Conservation (phyloP, 2,113 vertebrate species). For the Mormyrus lacerda region DNA sequence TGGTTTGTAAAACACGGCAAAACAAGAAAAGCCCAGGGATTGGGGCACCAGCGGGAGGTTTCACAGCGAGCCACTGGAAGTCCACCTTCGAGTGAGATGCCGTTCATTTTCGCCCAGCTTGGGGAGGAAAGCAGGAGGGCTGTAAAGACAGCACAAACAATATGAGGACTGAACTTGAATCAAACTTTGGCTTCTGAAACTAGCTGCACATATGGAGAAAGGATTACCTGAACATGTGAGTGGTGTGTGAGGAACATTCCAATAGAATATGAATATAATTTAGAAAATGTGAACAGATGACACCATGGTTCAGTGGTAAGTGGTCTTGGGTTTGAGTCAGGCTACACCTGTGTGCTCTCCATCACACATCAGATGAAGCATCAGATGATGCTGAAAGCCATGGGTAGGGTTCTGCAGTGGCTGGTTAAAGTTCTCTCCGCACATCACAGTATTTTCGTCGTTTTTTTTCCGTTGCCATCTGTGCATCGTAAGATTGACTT, state of each 20-base stretch:
- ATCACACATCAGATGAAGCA: neutral
- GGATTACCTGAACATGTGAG: neutral
- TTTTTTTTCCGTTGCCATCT: neutral
- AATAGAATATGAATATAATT: neutral
- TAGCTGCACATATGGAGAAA: neutral
- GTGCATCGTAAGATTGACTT: neutral
- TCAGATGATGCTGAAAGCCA: neutral
- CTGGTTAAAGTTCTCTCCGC: neutral
- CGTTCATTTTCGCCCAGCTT: slow-evolving; percentile 47
- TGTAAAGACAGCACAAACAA: slow-evolving; percentile 26
- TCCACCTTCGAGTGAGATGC: slow-evolving; percentile 46
- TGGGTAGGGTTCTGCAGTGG: neutral
- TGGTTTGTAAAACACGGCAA: slow-evolving; percentile 27
- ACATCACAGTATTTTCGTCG: neutral
- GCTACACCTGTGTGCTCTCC: neutral
- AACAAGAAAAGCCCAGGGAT: slow-evolving; percentile 28
- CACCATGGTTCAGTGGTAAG: neutral
- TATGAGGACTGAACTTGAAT: neutral
- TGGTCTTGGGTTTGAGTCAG: neutral
- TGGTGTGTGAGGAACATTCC: neutral
- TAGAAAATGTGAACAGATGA: neutral
- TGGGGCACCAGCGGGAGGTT: slow-evolving; percentile 27
- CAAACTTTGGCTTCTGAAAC: neutral
- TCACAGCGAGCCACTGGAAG: slow-evolving; percentile 29
- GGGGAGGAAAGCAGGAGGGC: neutral